Conservation (phyloP, 1,140 invertebrate species). For the Anoplophora glabripennis region DNA sequence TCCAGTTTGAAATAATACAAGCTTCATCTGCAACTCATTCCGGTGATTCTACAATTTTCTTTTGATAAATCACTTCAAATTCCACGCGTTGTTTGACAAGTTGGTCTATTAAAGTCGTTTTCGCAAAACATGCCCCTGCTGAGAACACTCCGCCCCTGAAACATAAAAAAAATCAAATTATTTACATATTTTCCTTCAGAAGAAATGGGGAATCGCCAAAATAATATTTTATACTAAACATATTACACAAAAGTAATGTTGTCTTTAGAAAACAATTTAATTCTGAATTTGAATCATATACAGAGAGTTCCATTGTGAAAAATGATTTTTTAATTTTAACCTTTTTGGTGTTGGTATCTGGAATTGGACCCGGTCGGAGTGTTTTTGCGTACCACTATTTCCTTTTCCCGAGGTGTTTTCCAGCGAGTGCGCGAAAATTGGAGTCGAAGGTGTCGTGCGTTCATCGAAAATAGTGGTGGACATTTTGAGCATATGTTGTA, state of each 20-base stretch:
- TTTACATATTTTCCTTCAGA: slow-evolving; percentile 62
- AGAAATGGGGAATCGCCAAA: slow-evolving; percentile 72
- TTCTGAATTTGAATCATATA: slow-evolving; percentile 61
- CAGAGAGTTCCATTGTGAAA: slow-evolving; percentile 62
- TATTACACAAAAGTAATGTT: slow-evolving; percentile 76
- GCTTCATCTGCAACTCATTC: too few relatives aligned
- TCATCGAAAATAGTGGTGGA: slow-evolving; percentile 68
- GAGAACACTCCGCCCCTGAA: slow-evolving; percentile 60
- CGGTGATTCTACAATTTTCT: slow-evolving; percentile 28
- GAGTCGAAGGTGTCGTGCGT: too few relatives aligned
- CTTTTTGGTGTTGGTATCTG: too few relatives aligned
- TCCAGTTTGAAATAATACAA: too few relatives aligned
- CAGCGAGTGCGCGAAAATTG: too few relatives aligned
- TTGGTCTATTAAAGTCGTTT: slow-evolving; percentile 61
- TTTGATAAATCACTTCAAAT: slow-evolving; percentile 55
- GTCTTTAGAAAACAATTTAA: slow-evolving; percentile 62
- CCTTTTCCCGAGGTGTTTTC: too few relatives aligned
- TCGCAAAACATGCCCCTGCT: slow-evolving; percentile 59
- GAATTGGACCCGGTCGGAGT: slow-evolving; percentile 57
- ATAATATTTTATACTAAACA: slow-evolving; percentile 69
- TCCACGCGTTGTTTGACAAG: slow-evolving; percentile 58
- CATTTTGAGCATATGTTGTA: neutral
- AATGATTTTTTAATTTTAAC: too few relatives aligned
- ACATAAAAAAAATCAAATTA: slow-evolving; percentile 32
- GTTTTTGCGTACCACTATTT: too few relatives aligned